Evolutionary conservation across 2,797 vertebrate species (phyloP).

Genomic region (Lutjanus campechanus): DNA sequence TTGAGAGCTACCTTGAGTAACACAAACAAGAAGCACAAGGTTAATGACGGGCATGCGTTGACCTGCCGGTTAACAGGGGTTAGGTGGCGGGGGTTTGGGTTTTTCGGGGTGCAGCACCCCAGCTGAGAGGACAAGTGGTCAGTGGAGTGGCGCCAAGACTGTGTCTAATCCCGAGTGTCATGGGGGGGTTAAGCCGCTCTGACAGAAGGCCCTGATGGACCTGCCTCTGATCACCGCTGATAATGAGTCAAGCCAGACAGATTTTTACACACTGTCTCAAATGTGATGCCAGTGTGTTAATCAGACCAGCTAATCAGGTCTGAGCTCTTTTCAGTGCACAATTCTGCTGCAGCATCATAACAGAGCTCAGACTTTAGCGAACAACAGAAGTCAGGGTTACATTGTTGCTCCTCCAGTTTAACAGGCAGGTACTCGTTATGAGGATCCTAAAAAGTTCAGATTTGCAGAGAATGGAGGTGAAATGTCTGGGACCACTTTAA

Average conservation of each 20-base stretch:
- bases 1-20: constrained; percentile 39
- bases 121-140: constrained; percentile 68
- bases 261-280: constrained; percentile 75
- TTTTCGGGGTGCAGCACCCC: constrained; percentile 58
- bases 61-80: constrained; percentile 52
- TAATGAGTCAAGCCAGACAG: constrained; percentile 81
- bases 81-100: background rate
- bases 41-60: constrained; percentile 59
- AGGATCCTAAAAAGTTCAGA: constrained; percentile 30
- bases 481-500: constrained; percentile 50
- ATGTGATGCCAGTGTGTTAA: constrained; percentile 65
- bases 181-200: constrained; percentile 69
- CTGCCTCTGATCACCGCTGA: constrained; percentile 73
- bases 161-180: constrained; percentile 74
- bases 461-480: constrained; percentile 44
- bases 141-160: constrained; percentile 69
- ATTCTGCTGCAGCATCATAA: constrained; percentile 32
- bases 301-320: constrained; percentile 82
- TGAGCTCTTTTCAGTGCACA: constrained; percentile 71
- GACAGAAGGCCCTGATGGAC: constrained; percentile 77
- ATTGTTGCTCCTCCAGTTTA: constrained; percentile 35
- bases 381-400: constrained; percentile 28
- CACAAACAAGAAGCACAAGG: constrained; percentile 57
- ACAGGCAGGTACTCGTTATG: constrained; percentile 26
- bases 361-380: constrained; percentile 47